Conservation (phyloP, 2,888 invertebrate species). For the Lasioglossum malachurum region DNA sequence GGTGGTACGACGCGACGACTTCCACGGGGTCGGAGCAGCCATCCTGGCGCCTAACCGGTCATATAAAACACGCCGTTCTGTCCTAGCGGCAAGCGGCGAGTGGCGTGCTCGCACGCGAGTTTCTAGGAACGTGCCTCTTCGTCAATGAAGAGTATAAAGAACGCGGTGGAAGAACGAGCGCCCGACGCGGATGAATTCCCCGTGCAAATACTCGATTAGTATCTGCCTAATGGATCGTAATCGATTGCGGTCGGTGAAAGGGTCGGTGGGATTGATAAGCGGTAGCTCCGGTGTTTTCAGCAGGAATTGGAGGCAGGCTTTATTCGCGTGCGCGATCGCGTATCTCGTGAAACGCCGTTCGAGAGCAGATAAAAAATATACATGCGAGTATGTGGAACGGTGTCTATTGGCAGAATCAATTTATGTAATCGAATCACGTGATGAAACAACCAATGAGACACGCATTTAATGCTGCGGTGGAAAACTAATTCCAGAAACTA, state of each 20-base stretch:
- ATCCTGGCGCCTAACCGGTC: slow-evolving; percentile 70
- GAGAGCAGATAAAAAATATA: background rate
- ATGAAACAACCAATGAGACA: background rate
- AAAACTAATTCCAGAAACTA: background rate
- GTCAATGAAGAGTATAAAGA: slow-evolving; percentile 53
- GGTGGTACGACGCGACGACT: slow-evolving; percentile 56
- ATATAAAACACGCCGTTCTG: slow-evolving; percentile 68
- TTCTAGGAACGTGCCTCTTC: slow-evolving; percentile 56
- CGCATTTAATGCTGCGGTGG: background rate
- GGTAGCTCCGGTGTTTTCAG: slow-evolving; percentile 15
- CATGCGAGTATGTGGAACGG: background rate
- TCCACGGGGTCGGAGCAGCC: slow-evolving; percentile 64
- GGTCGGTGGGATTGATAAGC: slow-evolving; percentile 24
- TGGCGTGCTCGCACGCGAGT: slow-evolving; percentile 66
- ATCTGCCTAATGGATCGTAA: slow-evolving; percentile 52
- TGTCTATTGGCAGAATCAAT: slow-evolving; percentile 15
- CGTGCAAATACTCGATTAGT: slow-evolving; percentile 40
- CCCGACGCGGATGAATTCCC: slow-evolving; percentile 39
- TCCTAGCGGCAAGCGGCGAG: slow-evolving; percentile 36
- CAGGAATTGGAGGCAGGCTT: slow-evolving; percentile 23
- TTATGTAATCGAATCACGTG: background rate
- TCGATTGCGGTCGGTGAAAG: slow-evolving; percentile 23
- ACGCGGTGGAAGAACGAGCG: slow-evolving; percentile 28
- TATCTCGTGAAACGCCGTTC: background rate
- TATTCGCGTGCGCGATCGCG: slow-evolving; percentile 15